Percentiles rank a stretch among this genome's conserved stretches.
phyloP scores from a whole-genome alignment of 2,888 invertebrate species.

The Neria commutata region DNA sequence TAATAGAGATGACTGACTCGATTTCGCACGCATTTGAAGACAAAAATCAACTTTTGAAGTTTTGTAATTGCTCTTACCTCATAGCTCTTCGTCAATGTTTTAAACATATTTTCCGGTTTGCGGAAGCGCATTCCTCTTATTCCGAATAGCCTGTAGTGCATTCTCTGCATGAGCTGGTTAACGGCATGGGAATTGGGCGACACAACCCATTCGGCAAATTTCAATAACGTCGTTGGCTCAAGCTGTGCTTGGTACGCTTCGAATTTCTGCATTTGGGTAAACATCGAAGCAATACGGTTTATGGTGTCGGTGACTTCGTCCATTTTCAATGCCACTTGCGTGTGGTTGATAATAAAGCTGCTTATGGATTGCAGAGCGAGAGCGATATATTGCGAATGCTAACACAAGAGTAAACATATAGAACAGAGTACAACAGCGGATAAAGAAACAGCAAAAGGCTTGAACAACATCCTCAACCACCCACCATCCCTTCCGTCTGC shows the following conservation, averaged over 20 bases:
- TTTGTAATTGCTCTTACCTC: conserved; percentile 17
- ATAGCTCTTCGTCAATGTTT: conserved; percentile 12
- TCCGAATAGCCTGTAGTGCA: conserved; percentile 64
- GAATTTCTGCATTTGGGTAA: conserved; percentile 66
- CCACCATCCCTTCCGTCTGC: conserved; percentile 43
- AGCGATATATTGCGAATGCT: conserved; percentile 37
- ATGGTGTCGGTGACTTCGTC: conserved; percentile 67
- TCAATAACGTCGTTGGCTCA: conserved; percentile 69
- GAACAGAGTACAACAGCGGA: not conserved
- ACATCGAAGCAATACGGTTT: conserved; percentile 65
- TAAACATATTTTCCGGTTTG: conserved; percentile 27
- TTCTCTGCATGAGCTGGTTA: conserved; percentile 67
- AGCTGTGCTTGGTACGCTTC: conserved; percentile 62
- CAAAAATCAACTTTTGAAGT: not conserved
- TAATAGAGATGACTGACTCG: no score
- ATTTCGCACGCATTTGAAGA: not conserved
- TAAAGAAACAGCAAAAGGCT: no score
- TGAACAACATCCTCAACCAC: not conserved
- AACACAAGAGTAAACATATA: conserved; percentile 1
- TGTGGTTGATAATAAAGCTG: conserved; percentile 42
- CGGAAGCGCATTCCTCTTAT: conserved; percentile 57
- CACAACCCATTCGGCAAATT: conserved; percentile 71
- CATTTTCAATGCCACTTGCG: conserved; percentile 66
- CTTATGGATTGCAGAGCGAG: conserved; percentile 41
- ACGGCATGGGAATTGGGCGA: conserved; percentile 70